Evolutionary conservation across 1,140 invertebrate genomes (phyloP).

Genomic region (Nilaparvata lugens): DNA sequence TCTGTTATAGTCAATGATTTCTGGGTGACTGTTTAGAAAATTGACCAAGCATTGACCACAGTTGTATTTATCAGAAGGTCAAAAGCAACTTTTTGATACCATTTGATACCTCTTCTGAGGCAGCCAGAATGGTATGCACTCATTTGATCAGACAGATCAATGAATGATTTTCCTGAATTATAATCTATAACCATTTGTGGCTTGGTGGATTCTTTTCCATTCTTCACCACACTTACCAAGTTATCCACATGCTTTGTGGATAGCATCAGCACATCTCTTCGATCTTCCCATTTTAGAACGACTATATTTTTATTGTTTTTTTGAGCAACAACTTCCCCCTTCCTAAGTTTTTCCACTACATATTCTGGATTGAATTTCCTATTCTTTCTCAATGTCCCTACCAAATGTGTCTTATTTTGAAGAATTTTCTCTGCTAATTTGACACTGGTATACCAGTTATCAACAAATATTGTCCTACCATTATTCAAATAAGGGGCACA

Average conservation of each 20-base stretch:
- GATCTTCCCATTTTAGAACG: constrained; percentile 36
- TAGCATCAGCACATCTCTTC: constrained; percentile 33
- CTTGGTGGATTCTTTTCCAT: constrained; percentile 22
- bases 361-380: constrained; percentile 32
- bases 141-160: constrained; percentile 29
- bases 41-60: constrained; percentile 17
- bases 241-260: constrained; percentile 32
- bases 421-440: constrained; percentile 34
- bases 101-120: constrained; percentile 22
- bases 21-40: constrained; percentile 16
- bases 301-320: constrained; percentile 33
- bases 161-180: constrained; percentile 30
- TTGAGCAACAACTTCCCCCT: constrained; percentile 29
- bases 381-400: constrained; percentile 36
- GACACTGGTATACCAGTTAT: constrained; percentile 36
- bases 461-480: constrained; percentile 26
- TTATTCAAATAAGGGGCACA: constrained; percentile 23
- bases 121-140: constrained; percentile 18
- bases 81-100: constrained; percentile 16
- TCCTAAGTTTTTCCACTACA: constrained; percentile 33
- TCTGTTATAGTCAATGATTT: neutral
- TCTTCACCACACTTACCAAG: constrained; percentile 7
- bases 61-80: constrained; percentile 11
- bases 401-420: constrained; percentile 35
- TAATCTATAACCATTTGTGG: constrained; percentile 35